phyloP scores from a whole-genome alignment of 2,888 invertebrate species.

The Pristionchus arcanus region DNA sequence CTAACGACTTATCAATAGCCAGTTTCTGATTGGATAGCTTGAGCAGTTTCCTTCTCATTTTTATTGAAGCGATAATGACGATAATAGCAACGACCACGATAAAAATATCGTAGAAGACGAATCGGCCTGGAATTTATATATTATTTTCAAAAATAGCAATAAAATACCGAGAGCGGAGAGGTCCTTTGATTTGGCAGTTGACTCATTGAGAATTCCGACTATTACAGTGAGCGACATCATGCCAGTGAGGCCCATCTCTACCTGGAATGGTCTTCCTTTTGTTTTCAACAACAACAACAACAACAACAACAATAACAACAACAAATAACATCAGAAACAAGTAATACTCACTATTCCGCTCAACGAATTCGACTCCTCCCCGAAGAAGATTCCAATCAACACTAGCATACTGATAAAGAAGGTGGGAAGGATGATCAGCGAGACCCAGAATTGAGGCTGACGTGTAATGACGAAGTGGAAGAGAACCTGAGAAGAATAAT shows the following conservation, averaged over 20 bases:
- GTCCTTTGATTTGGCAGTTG: not conserved
- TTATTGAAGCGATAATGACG: not conserved
- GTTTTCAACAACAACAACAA: not conserved
- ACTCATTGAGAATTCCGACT: not conserved
- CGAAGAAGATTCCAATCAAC: constrained; percentile 40
- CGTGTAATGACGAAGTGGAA: constrained; percentile 24
- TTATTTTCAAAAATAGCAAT: not conserved
- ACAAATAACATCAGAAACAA: not conserved
- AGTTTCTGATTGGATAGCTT: not conserved
- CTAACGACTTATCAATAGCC: not conserved
- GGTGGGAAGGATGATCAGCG: constrained; percentile 29
- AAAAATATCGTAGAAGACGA: not conserved
- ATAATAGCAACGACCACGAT: not conserved
- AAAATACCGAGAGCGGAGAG: not conserved
- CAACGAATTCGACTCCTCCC: constrained; percentile 12
- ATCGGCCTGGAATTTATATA: not conserved
- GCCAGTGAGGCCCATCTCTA: not conserved
- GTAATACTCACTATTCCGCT: not conserved
- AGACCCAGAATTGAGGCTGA: constrained; percentile 45
- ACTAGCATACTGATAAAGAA: constrained; percentile 13
- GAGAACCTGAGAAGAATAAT: not conserved
- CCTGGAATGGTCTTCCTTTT: not conserved
- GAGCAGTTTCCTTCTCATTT: not conserved
- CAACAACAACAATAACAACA: not conserved
- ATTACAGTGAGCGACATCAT: constrained; percentile 8